Evolutionary conservation across 2,113 vertebrate species (phyloP), one percentile per base, ranked within the genome.

Genomic region (Nyctibius bracteatus): DNA sequence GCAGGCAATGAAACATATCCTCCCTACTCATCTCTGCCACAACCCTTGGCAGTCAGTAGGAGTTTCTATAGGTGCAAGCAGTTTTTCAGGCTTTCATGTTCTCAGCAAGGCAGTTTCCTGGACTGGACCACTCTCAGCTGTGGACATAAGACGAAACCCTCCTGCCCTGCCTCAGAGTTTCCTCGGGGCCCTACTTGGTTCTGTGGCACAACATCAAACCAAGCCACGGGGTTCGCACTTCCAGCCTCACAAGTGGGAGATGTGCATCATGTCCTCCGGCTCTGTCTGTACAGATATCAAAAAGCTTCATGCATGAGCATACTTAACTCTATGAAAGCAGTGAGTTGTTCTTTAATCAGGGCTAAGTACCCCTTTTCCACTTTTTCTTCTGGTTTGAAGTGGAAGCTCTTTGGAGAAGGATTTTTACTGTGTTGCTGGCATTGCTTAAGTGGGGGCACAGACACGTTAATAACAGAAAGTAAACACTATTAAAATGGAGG

Each of bases 211-310:
- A n/a, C 0, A 1, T 39, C 37, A 67, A 88, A 66, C 12, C 4
- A 59, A 75, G 9, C 21, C n/a, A 10, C 1, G 1, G 11, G 9
- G 8, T 89, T 79, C 8, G 2, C 19, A 7, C 9, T 59, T 63
- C 22, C 61, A 58, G 10, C 24, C 10, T 63, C 31, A 30, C 37
- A 18, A n/a, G 7, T 28, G 49, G 37, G 49, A 81, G 23, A 37
- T 39, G 33, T 4, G 13, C 49, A 31, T 9, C 6, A 0, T 23
- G 30, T 35, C 52, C 58, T 13, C n/a, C n/a, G n/a, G 8, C 43
- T 71, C 39, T 31, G 28, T 14, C 39, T 54, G 28, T 44, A 54
- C 9, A 33, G 43, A 18, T 24, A 43, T 30, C 41, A 22, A 46
- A 67, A 68, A 20, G 1, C 8, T 80, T 81, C 11, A 41, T 11